A percentile compares a stretch with the other conserved stretches of the same genome.
Conservation (phyloP, 2,888 invertebrate genomes). For the Brachyptera putata region DNA sequence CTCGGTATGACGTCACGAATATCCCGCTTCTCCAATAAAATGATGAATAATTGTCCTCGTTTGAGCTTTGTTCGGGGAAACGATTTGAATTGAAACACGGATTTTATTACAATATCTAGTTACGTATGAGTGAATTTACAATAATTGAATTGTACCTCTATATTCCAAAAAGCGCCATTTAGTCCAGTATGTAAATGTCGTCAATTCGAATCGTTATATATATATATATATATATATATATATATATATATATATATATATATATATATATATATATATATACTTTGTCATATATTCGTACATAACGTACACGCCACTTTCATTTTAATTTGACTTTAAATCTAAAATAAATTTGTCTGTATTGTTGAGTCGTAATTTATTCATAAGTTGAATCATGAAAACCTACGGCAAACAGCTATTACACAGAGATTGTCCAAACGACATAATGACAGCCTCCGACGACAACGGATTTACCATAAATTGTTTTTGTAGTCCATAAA, state of each 20-base stretch:
- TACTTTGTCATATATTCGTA: no score
- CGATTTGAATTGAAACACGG: slow-evolving; percentile 7
- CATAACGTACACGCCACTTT: no score
- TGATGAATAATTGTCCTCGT: not conserved
- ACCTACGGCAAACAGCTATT: not conserved
- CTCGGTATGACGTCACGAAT: not conserved
- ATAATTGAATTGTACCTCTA: slow-evolving; percentile 10
- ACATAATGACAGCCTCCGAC: not conserved
- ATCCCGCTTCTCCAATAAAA: not conserved
- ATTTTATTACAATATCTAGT: slow-evolving; percentile 12
- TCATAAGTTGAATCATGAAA: slow-evolving; percentile 3
- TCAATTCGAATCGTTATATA: not conserved
- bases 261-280: not conserved
- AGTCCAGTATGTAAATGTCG: slow-evolving; percentile 5
- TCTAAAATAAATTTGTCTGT: slow-evolving; percentile 13
- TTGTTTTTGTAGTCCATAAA: slow-evolving; percentile 8
- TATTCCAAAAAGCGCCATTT: not conserved
- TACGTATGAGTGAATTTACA: slow-evolving; percentile 8
- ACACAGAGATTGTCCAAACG: slow-evolving; percentile 6
- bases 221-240: no score
- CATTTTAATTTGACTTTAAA: slow-evolving; percentile 4
- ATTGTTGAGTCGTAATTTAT: slow-evolving; percentile 8
- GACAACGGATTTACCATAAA: slow-evolving; percentile 5
- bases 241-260: no score
- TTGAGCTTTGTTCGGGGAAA: not conserved